Evolutionary conservation across 2,888 invertebrate genomes (phyloP).

Genomic region (Taenaris catops): DNA sequence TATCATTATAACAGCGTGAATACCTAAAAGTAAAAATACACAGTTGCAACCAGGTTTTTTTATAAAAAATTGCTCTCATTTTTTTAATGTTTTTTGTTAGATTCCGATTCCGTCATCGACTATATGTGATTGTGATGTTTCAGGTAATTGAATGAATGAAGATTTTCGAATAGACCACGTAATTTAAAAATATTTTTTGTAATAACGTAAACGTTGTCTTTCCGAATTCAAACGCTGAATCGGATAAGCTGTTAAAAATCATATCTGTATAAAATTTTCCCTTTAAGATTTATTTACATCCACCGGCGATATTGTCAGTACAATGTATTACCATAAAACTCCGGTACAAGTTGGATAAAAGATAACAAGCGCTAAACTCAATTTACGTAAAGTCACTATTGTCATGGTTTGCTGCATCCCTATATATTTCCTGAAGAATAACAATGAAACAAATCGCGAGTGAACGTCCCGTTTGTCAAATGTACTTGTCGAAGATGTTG

Average conservation of each 20-base stretch:
- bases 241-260: constrained; percentile 1
- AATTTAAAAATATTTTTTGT: too few species aligned
- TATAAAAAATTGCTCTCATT: too few species aligned
- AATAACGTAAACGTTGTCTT: too few species aligned
- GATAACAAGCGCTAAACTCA: constrained; percentile 19
- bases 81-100: too few species aligned
- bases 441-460: constrained; percentile 32
- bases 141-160: too few species aligned
- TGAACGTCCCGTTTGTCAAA: constrained; percentile 32
- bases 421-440: constrained; percentile 25
- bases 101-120: too few species aligned
- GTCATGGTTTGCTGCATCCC: constrained; percentile 19
- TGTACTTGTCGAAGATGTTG: constrained; percentile 31
- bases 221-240: too few species aligned
- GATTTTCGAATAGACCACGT: too few species aligned
- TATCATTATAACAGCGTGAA: too few species aligned
- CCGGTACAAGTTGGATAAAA: constrained; percentile 13
- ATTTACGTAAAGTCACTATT: constrained; percentile 20
- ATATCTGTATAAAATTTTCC: constrained; percentile 5
- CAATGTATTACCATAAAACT: constrained; percentile 8
- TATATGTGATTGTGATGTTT: too few species aligned
- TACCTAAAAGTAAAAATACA: too few species aligned
- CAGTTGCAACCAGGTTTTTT: too few species aligned
- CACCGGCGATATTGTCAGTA: neutral
- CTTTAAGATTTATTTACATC: constrained; percentile 1